Evolutionary conservation across 2,113 vertebrate genomes (phyloP).

Genomic region (Myotis yumanensis): DNA sequence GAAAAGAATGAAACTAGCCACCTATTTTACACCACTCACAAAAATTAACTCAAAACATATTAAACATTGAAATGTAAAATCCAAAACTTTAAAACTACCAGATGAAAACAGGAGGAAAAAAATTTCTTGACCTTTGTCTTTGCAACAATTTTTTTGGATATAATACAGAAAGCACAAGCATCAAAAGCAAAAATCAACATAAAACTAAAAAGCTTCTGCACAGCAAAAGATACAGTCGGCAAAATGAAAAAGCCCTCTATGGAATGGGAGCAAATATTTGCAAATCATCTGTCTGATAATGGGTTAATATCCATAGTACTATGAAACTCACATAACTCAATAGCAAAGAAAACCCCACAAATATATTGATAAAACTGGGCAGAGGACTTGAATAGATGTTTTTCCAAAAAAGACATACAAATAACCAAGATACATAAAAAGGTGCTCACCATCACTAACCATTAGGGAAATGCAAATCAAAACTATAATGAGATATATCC

Average conservation of each 20-base stretch:
- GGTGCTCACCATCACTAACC: neutral
- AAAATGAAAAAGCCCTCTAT: neutral
- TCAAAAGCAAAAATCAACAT: conserved; percentile 2
- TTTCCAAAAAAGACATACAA: neutral
- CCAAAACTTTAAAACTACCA: neutral
- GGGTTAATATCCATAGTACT: neutral
- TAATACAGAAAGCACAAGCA: neutral
- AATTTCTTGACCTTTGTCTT: neutral
- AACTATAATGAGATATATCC: neutral
- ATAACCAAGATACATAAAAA: neutral
- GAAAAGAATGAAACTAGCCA: neutral
- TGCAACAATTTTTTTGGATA: neutral
- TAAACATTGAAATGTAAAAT: neutral
- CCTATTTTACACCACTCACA: neutral
- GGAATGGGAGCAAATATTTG: neutral
- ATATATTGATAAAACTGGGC: neutral
- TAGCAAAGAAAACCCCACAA: neutral
- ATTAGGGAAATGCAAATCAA: neutral
- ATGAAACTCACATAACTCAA: neutral
- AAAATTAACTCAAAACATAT: neutral
- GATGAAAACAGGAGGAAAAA: neutral
- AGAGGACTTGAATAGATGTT: neutral
- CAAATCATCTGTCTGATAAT: neutral
- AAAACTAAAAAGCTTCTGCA: neutral
- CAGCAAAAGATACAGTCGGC: neutral